These are phyloP conservation scores for Graphium colonna DNA, from an alignment of 2,888 invertebrate species.

Conservation along the genomic window DNA sequence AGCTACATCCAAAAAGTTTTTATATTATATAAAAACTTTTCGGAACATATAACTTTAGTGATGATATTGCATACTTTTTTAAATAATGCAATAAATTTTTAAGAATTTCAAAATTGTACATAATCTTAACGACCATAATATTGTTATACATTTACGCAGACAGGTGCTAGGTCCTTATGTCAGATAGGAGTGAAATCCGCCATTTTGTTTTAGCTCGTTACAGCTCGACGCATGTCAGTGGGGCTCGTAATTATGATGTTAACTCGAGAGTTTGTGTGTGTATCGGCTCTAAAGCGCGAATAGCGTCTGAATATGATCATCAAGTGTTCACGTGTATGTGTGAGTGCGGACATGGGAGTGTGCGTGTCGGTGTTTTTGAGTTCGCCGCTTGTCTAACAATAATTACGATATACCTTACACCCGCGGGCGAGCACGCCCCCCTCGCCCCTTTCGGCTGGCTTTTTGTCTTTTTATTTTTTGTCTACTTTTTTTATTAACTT, in stretches of 20 bases:
- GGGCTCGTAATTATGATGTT: conserved; percentile 75
- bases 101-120: too few species aligned
- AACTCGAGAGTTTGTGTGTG: conserved; percentile 41
- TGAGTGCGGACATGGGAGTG: conserved; percentile 38
- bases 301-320: conserved; percentile 36
- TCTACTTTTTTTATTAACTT: conserved; percentile 31
- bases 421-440: conserved; percentile 51
- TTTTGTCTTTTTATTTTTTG: conserved; percentile 30
- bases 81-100: too few species aligned
- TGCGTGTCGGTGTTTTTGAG: conserved; percentile 72
- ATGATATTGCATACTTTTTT: too few species aligned
- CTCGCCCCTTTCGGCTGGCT: conserved; percentile 25
- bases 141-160: too few species aligned
- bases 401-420: conserved; percentile 76
- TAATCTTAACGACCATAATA: too few species aligned
- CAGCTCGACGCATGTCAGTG: conserved; percentile 76
- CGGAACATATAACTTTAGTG: too few species aligned
- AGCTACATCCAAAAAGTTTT: too few species aligned
- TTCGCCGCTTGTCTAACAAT: conserved; percentile 68
- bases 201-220: conserved; percentile 78
- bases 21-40: too few species aligned
- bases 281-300: conserved; percentile 46
- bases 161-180: conserved; percentile 22
- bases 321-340: conserved; percentile 24
- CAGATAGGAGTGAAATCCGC: conserved; percentile 62